phyloP scores from a whole-genome alignment of 2,113 vertebrate genomes.

The Desmodus rotundus region DNA sequence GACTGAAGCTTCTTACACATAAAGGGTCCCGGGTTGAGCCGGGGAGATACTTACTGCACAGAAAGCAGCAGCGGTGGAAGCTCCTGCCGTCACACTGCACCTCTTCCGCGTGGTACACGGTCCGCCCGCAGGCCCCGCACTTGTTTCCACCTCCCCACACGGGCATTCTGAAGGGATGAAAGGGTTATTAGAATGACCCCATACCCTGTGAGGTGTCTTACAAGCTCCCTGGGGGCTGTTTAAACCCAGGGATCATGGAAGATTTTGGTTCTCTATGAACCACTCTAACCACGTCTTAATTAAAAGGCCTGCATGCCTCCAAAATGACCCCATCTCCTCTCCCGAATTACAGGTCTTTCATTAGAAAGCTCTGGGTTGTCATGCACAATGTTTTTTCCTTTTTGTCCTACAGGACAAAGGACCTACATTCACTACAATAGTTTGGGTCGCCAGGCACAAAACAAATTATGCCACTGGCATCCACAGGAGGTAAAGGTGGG shows the following conservation, averaged over 20 bases:
- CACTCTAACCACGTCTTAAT: neutral
- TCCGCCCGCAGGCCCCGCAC: constrained; percentile 87
- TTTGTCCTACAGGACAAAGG: neutral
- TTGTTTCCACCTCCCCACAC: constrained; percentile 97
- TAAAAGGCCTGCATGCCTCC: neutral
- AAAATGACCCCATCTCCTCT: constrained; percentile 2
- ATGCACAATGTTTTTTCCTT: neutral
- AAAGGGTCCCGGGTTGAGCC: accelerated
- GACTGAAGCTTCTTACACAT: neutral
- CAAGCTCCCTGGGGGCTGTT: neutral
- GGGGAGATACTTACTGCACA: constrained; percentile 90
- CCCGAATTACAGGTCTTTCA: constrained; percentile 25
- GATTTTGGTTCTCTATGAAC: neutral
- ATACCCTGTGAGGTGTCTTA: accelerated
- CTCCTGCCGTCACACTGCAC: constrained; percentile 94
- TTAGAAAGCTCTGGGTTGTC: neutral
- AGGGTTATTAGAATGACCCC: neutral
- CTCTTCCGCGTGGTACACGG: constrained; percentile 94
- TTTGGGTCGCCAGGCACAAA: neutral
- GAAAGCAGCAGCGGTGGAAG: constrained; percentile 95
- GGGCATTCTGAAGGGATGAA: constrained; percentile 81
- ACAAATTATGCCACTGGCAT: neutral
- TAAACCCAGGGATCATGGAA: neutral
- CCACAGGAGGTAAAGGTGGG: neutral
- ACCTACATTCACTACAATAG: neutral